These are phyloP conservation scores for Vidua macroura DNA, from an alignment of 2,113 vertebrate genomes.

Conservation along the genomic window DNA sequence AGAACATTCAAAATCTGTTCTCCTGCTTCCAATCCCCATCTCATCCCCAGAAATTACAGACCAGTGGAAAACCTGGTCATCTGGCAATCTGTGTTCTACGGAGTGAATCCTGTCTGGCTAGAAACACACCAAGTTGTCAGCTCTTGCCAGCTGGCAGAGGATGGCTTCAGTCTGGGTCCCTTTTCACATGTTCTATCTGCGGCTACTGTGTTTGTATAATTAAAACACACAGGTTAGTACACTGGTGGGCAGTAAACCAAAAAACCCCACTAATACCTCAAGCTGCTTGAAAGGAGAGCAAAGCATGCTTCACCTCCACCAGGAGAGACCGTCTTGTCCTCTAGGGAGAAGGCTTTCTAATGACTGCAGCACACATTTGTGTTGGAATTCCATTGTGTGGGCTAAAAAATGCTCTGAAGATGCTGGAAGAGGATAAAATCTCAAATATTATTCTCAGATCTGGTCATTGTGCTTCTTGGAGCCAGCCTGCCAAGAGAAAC, in stretches of 20 bases:
- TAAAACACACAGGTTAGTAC: not conserved
- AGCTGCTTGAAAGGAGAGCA: not conserved
- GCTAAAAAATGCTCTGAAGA: not conserved
- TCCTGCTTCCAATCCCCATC: not conserved
- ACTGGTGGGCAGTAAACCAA: not conserved
- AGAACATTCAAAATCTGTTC: slow-evolving; percentile 14
- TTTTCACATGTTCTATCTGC: not conserved
- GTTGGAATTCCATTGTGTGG: not conserved
- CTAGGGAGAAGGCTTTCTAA: not conserved
- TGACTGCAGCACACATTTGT: not conserved
- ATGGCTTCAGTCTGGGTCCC: not conserved
- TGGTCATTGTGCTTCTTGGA: not conserved
- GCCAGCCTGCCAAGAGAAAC: not conserved
- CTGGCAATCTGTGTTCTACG: not conserved
- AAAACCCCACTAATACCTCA: fast-evolving
- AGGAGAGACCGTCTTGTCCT: not conserved
- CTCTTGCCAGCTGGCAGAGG: not conserved
- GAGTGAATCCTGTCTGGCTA: not conserved
- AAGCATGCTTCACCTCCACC: not conserved
- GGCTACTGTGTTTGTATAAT: not conserved
- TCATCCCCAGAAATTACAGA: not conserved
- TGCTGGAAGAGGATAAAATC: not conserved
- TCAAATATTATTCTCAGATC: not conserved
- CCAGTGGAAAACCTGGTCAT: not conserved
- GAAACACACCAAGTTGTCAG: not conserved